A percentile compares a stretch with the other conserved stretches of the same genome.
Conservation (phyloP, 2,888 invertebrate genomes). For the Glomeris marginata region DNA sequence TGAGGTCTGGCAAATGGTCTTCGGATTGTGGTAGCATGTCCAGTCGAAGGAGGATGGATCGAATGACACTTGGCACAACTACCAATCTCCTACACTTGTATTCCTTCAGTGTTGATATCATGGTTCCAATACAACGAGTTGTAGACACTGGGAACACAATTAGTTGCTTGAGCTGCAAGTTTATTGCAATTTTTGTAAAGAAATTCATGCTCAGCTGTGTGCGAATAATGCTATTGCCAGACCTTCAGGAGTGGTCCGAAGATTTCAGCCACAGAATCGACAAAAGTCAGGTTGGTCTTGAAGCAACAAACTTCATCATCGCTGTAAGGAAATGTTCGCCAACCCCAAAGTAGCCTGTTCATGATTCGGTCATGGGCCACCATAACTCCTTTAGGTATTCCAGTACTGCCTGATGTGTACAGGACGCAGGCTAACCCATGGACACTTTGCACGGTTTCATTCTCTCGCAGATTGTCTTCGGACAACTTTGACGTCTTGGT, state of each 20-base stretch:
- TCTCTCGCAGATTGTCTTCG: not conserved
- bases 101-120: constrained; percentile 50
- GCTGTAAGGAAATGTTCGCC: constrained; percentile 59
- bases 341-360: constrained; percentile 79
- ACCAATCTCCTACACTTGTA: constrained; percentile 66
- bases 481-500: not conserved
- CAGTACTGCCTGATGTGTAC: constrained; percentile 81
- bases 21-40: not conserved
- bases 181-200: no score
- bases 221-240: no score
- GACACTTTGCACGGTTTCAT: constrained; percentile 23
- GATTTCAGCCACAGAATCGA: constrained; percentile 75
- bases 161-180: constrained; percentile 34
- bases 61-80: constrained; percentile 65
- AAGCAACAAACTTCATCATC: constrained; percentile 60
- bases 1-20: constrained; percentile 39
- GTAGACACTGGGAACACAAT: constrained; percentile 55
- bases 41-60: constrained; percentile 43
- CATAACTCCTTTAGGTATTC: constrained; percentile 49
- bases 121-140: constrained; percentile 60
- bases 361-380: constrained; percentile 33
- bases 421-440: constrained; percentile 47
- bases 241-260: constrained; percentile 70
- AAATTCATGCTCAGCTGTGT: no score
- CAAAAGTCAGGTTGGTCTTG: constrained; percentile 82